Evolutionary conservation across 2,113 vertebrate genomes (phyloP).

Genomic region (Nansenia antarctica): DNA sequence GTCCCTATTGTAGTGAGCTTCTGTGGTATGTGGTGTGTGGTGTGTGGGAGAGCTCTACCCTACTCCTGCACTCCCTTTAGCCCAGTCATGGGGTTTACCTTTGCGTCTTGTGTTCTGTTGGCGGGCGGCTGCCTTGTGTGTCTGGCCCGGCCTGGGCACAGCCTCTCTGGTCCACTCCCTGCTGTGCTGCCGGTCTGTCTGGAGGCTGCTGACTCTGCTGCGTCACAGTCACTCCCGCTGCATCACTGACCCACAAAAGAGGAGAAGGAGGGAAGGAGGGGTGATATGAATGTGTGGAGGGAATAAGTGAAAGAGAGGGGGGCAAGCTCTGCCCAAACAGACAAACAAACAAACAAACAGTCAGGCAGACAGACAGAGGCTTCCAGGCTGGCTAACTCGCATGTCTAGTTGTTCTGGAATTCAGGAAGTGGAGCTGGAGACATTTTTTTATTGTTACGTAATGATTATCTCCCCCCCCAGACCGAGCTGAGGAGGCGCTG

Average conservation of each 20-base stretch:
- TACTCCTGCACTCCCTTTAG: constrained; percentile 39
- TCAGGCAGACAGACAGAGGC: constrained; percentile 34
- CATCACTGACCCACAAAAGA: constrained; percentile 70
- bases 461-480: constrained; percentile 61
- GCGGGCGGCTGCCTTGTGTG: constrained; percentile 21
- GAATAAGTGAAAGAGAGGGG: constrained; percentile 55
- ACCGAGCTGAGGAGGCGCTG: constrained; percentile 59
- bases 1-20: constrained; percentile 31
- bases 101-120: constrained; percentile 37
- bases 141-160: constrained; percentile 42
- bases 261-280: constrained; percentile 53
- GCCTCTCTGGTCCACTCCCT: constrained; percentile 47
- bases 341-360: no score
- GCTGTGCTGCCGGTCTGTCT: constrained; percentile 54
- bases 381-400: constrained; percentile 41
- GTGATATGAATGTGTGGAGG: constrained; percentile 48
- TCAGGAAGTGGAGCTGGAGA: constrained; percentile 68
- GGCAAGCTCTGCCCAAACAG: constrained; percentile 33
- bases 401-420: constrained; percentile 57
- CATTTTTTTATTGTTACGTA: constrained; percentile 72
- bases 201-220: constrained; percentile 62
- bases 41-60: constrained; percentile 27
- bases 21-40: constrained; percentile 33
- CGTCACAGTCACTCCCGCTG: constrained; percentile 70
- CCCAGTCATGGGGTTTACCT: constrained; percentile 39